Conservation (phyloP, 2,113 vertebrate species). For the Phrynosoma platyrhinos region DNA sequence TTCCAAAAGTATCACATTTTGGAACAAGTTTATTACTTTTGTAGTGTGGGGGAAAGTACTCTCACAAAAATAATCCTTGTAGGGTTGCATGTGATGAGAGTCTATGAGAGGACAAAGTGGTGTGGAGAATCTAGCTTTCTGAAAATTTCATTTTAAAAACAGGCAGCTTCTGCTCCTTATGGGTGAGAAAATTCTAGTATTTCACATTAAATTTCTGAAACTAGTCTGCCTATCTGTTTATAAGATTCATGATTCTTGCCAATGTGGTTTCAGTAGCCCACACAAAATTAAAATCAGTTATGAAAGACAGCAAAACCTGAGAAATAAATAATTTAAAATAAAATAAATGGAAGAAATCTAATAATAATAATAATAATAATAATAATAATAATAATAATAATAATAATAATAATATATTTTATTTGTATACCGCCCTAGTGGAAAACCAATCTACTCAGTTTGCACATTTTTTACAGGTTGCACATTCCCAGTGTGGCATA, state of each 20-base stretch:
- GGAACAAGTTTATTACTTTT: background rate
- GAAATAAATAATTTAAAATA: background rate
- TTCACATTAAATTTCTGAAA: background rate
- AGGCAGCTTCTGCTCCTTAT: background rate
- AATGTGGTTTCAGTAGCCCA: background rate
- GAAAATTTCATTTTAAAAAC: background rate
- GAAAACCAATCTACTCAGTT: too few relatives aligned
- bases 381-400: too few relatives aligned
- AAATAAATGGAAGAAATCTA: background rate
- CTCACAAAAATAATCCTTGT: background rate
- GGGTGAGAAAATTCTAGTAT: background rate
- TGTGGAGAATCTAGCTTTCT: background rate
- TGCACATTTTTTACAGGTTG: too few relatives aligned
- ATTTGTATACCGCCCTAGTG: too few relatives aligned
- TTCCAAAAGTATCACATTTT: background rate
- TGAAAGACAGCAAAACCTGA: background rate
- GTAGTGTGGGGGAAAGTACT: background rate
- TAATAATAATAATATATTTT: too few relatives aligned
- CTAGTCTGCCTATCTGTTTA: background rate
- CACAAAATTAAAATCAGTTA: background rate
- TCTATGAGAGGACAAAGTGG: too few relatives aligned
- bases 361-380: too few relatives aligned
- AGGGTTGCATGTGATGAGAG: background rate
- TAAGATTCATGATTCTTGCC: background rate
- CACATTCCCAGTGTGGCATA: too few relatives aligned